Base-by-base conservation (phyloP, 2,888 invertebrate genomes). In the Chrysina gloriosa region DNA sequence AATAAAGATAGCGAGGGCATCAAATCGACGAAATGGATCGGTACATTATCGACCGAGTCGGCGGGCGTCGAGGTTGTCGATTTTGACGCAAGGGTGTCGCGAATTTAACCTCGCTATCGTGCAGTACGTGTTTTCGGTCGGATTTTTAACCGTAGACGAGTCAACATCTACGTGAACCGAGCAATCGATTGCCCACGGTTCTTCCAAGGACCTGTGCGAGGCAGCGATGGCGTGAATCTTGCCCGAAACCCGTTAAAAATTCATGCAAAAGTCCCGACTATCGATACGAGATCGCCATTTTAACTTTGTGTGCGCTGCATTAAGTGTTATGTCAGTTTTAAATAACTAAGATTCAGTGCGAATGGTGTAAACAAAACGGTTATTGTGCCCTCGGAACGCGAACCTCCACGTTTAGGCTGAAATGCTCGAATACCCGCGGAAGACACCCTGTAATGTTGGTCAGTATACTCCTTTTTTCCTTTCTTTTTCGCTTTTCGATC, bases 101-200 rank as follows among this genome's bases (percentile, higher is more conserved):
- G 66, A 56, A 69, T 65, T 69, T 66, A 69, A 66, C 69, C 69
- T 69, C 61, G 65, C 66, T 45, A 66, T 42, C 23, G 36, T 52
- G 29, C 36, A 29, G 61, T 68, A 63, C 68, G 68, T 68, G 68
- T 68, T 68, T 68, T 68, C 63, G 54, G 29, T 36, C 42, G 39
- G 36, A 52, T 52, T 63, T 63, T 63, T 42, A 16, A 21, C 31
- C 25, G 31, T 39, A 54, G 42, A 23, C 42, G 63, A 23, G 39
- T 39, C 52, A 34, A 25, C 36, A 52, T 23, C 36, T 52, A 50
- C 45, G 16, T 50, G 50, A 36, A 34, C 27, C 42, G 39, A 39
- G 52, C 34, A 36, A 48, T 52, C 36, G 36, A 34, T 39, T 36
- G 64, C 64, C 52, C 21, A 45, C 45, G 63, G 65, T 50, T 11